Percentiles rank a stretch among this genome's conserved stretches.
Conservation (phyloP, 2,888 invertebrate species). For the Carpatolechia fugitivella region DNA sequence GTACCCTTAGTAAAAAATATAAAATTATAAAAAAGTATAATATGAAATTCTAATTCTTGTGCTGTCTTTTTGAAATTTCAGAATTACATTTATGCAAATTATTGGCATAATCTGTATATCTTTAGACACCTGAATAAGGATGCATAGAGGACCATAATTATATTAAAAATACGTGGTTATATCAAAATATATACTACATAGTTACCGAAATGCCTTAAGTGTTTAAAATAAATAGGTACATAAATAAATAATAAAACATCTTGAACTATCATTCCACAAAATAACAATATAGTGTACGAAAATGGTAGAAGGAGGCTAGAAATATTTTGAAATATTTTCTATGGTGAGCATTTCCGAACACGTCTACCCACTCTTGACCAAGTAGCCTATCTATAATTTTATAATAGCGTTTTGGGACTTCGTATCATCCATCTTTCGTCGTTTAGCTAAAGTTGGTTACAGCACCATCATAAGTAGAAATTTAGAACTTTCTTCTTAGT, state of each 20-base stretch:
- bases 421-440: not conserved
- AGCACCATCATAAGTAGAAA: not conserved
- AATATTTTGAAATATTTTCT: constrained; percentile 11
- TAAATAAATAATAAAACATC: not conserved
- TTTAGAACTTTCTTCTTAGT: not conserved
- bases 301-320: not conserved
- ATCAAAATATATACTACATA: not conserved
- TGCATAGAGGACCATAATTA: not conserved
- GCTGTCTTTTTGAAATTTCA: not conserved
- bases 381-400: constrained; percentile 18
- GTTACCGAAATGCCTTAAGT: constrained; percentile 2
- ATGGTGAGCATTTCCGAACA: not conserved
- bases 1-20: not conserved
- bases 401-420: not conserved
- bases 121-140: not conserved
- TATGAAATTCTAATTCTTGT: not conserved
- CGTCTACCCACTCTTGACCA: not conserved
- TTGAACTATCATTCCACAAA: constrained; percentile 2
- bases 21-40: not conserved
- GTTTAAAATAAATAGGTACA: not conserved
- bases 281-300: not conserved
- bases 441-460: not conserved
- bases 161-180: not conserved
- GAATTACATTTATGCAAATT: not conserved
- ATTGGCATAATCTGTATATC: not conserved